These are phyloP conservation scores for Pangasius sanitwongsei DNA, from an alignment of 2,797 vertebrate species.

Conservation along the genomic window DNA sequence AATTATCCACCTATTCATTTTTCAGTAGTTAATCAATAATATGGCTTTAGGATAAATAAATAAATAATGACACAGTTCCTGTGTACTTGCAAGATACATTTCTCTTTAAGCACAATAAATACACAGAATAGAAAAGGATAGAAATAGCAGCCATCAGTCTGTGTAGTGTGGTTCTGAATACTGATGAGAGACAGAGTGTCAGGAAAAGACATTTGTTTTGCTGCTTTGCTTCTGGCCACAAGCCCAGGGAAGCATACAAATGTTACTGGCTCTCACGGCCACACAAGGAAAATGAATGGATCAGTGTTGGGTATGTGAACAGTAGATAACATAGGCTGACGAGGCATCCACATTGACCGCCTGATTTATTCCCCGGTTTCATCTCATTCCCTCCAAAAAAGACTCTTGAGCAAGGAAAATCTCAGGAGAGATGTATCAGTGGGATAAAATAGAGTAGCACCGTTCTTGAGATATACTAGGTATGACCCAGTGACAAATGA, in stretches of 20 bases:
- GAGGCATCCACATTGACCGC: not conserved
- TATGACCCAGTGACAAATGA: conserved; percentile 67
- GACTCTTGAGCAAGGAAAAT: not conserved
- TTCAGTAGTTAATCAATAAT: not conserved
- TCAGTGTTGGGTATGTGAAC: not conserved
- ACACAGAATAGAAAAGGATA: not conserved
- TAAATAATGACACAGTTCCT: not conserved
- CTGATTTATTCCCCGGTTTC: not conserved
- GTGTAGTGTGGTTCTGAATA: conserved; percentile 13
- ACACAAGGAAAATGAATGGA: not conserved
- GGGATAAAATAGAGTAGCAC: not conserved
- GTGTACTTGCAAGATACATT: not conserved
- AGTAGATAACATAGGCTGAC: not conserved
- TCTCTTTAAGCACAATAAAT: not conserved
- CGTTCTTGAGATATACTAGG: conserved; percentile 47
- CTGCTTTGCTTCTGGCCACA: not conserved
- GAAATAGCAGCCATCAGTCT: conserved; percentile 4
- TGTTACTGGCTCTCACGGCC: not conserved
- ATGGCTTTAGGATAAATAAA: not conserved
- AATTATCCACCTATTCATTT: not conserved
- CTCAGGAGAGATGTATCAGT: not conserved
- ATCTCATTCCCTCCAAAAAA: not conserved
- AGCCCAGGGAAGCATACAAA: not conserved
- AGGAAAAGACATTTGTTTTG: conserved; percentile 10
- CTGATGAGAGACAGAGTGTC: not conserved